Evolutionary conservation across 2,888 invertebrate species (phyloP).

Genomic region (Agriopis marginaria): DNA sequence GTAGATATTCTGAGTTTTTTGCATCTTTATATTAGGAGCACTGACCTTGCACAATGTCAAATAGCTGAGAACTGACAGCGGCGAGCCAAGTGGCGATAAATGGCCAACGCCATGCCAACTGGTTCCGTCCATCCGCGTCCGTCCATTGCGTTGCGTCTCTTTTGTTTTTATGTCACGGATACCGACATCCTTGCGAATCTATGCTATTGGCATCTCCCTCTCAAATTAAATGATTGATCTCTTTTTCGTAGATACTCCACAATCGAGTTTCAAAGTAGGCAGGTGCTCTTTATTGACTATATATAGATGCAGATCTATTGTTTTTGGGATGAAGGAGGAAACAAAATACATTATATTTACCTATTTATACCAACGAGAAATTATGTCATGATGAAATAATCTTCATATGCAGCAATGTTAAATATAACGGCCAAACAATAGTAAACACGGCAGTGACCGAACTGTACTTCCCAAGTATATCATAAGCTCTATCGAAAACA

Average conservation of each 20-base stretch:
- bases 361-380: not conserved
- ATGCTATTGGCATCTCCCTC: constrained; percentile 3
- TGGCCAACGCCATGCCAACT: constrained; percentile 64
- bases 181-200: constrained; percentile 53
- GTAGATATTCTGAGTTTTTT: constrained; percentile 60
- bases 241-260: not conserved
- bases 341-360: not conserved
- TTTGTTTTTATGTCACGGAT: constrained; percentile 70
- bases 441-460: constrained; percentile 1
- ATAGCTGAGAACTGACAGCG: constrained; percentile 74
- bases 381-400: constrained; percentile 11
- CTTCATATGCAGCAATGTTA: not conserved
- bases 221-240: not conserved
- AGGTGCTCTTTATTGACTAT: not conserved
- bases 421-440: constrained; percentile 3
- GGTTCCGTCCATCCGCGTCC: constrained; percentile 55
- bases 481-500: not conserved
- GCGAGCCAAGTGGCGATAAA: constrained; percentile 62
- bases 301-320: not conserved
- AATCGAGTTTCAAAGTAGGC: not conserved
- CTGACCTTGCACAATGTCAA: constrained; percentile 86
- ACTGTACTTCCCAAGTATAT: constrained; percentile 1
- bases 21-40: constrained; percentile 84
- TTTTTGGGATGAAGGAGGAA: constrained; percentile 1
- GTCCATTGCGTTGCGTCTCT: constrained; percentile 52